Percentiles rank a stretch among this genome's conserved stretches.
These are phyloP conservation scores for Trypoxylon attenuatum DNA, from an alignment of 2,888 invertebrate species.

Conservation along the genomic window DNA sequence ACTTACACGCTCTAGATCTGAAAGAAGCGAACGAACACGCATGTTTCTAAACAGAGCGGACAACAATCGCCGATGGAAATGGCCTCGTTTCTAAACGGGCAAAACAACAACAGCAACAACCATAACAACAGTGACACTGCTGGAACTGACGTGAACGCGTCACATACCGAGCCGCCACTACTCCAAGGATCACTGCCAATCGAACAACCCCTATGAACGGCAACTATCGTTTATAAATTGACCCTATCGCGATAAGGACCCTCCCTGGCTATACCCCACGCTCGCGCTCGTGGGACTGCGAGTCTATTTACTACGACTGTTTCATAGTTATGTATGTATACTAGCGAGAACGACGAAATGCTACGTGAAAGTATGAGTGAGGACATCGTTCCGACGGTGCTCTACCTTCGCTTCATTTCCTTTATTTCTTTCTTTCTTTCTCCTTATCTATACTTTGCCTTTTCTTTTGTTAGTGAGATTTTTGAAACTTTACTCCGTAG, in stretches of 20 bases:
- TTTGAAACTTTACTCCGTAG: slow-evolving; percentile 34
- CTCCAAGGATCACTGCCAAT: slow-evolving; percentile 62
- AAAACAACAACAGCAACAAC: slow-evolving; percentile 72
- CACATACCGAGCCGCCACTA: slow-evolving; percentile 54
- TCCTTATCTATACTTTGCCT: background rate
- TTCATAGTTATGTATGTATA: no score
- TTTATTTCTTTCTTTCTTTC: background rate
- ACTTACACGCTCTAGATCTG: slow-evolving; percentile 72
- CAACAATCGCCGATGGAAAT: slow-evolving; percentile 73
- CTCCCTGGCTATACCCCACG: background rate
- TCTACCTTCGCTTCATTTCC: no score
- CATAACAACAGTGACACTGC: slow-evolving; percentile 62
- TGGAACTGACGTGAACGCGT: slow-evolving; percentile 56
- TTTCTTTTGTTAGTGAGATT: slow-evolving; percentile 29
- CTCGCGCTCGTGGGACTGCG: no score
- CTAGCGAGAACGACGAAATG: background rate
- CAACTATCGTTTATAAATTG: slow-evolving; percentile 8
- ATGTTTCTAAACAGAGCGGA: slow-evolving; percentile 74
- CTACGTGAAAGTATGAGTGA: background rate
- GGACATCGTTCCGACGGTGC: slow-evolving; percentile 8
- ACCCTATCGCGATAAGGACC: background rate
- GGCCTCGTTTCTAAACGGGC: slow-evolving; percentile 73
- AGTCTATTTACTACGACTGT: no score
- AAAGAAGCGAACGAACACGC: slow-evolving; percentile 74
- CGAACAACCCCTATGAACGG: slow-evolving; percentile 63